Base-by-base conservation (phyloP, 2,888 invertebrate species). In the Bibio marci region DNA sequence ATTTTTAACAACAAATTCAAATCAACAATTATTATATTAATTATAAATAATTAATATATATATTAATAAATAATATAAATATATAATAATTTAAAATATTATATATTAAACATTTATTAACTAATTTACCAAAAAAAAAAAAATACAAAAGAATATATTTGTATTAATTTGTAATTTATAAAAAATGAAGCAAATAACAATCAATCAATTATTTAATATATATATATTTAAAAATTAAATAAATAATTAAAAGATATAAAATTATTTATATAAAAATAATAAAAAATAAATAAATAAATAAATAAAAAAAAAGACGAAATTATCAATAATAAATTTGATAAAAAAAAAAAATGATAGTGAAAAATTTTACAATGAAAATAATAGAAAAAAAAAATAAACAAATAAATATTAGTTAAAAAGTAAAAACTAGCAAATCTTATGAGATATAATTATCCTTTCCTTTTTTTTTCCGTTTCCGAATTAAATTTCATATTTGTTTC, bases 221-320 rank as follows among this genome's bases (percentile, higher is more conserved):
- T 27, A 31, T 37, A 38, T 31, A 25, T 35, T 13, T 46, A 46
- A 30, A 32, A n/a, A 32, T 17, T 27, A 34, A 26, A 31, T 3
- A 38, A 18, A 11, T 30, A 38, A 35, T 40, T 41, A 35, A 35
- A 37, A 30, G 32, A 37, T 37, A 41, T 41, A 38, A 38, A 6
- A 6, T 22, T 6, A 22, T 22, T 22, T 22, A n/a, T n/a, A 39
- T 37, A 43, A 22, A 40, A 22, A 31, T 7, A 31, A 11, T n/a
- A 31, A 2, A 31, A 12, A 33, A 13, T 15, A 33, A 19, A 12
- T 2, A 27, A 34, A 34, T 3, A 34, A 12, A 13, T 19, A 37
- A 19, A 19, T 17, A 35, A 27, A 28, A 36, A 34, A 32, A 38
- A 46, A 39, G n/a, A n/a, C n/a, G n/a, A n/a, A 33, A 35, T 19